Evolutionary conservation across 2,797 vertebrate genomes (phyloP), one percentile per base, ranked within the genome.

Genomic region (Merluccius polli): DNA sequence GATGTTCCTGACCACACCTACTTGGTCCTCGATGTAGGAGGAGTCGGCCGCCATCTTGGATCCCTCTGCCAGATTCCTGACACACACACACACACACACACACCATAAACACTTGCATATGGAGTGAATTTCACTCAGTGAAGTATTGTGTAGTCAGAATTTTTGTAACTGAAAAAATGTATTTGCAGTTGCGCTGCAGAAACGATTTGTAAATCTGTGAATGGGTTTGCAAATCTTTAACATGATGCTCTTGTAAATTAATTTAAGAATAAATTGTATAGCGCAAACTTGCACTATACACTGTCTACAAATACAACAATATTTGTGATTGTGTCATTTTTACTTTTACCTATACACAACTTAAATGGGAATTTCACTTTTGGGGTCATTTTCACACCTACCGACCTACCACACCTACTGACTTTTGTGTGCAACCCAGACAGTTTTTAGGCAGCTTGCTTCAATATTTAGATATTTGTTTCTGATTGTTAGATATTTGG

Each of bases 1-100:
- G 83, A 98, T 94, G 82, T 97, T 97, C 89, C 96, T 97, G 79
- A 97, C 94, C 87, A 97, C 92, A 83, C 93, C 95, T 78, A 81
- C 81, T 76, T 97, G 95, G 38, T 98, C 97, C 87, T 98, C 96
- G 29, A 96, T 97, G 86, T 95, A 96, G 30, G 95, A 96, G 41
- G 38, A 73, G 24, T 18, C 59, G 8, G 59, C 48, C 24, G 11
- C 12, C 32, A 52, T 52, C 44, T 13, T 21, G 13, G 44, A 52
- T 52, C 44, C 44, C 18, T 52, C 44, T 52, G 96, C 95, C 78
- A 96, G 91, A 80, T 97, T 97, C 89, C 97, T 98, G 92, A 76
- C 59, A 83, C 77, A 75, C 65, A 77, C 10, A 70, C 21, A 95
- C 18, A 52, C 48, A n/a, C n/a, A 52, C 48, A 52, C 48, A 52